Conservation (phyloP, 2,888 invertebrate genomes). For the Thecocarcelia acutangulata region DNA sequence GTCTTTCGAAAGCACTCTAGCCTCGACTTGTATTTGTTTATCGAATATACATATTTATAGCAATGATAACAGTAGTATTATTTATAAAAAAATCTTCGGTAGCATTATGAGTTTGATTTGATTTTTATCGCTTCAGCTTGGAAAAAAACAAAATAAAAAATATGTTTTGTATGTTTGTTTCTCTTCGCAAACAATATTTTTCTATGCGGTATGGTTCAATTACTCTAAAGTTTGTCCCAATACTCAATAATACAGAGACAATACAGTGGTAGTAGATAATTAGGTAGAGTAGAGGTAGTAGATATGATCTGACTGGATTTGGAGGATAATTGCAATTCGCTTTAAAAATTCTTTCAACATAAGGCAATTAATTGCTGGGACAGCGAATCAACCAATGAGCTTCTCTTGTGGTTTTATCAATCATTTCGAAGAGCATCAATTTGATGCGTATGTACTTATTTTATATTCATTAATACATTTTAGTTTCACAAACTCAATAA, state of each 20-base stretch:
- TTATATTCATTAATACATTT: constrained; percentile 20
- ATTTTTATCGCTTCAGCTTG: constrained; percentile 31
- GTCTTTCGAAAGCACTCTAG: constrained; percentile 56
- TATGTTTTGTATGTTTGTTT: constrained; percentile 34
- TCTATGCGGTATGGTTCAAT: constrained; percentile 29
- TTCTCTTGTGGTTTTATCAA: constrained; percentile 34
- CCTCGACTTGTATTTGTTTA: constrained; percentile 40
- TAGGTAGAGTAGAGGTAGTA: constrained; percentile 52
- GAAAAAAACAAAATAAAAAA: constrained; percentile 58
- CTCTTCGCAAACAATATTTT: constrained; percentile 33
- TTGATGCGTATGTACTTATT: constrained; percentile 38
- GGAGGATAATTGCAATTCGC: constrained; percentile 38
- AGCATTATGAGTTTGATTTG: constrained; percentile 38
- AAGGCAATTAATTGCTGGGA: constrained; percentile 29
- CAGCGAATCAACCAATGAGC: constrained; percentile 36
- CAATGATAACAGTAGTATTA: constrained; percentile 41
- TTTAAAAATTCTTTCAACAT: constrained; percentile 26
- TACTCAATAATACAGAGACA: constrained; percentile 40
- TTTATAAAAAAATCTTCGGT: constrained; percentile 51
- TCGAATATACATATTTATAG: constrained; percentile 39
- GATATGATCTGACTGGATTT: constrained; percentile 32
- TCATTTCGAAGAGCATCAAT: constrained; percentile 32
- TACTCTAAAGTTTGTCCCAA: constrained; percentile 46
- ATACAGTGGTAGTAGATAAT: constrained; percentile 39
- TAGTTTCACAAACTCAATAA: constrained; percentile 40